Percentiles rank a stretch among this genome's conserved stretches.
Evolutionary conservation across 1,140 invertebrate genomes (phyloP).

Genomic region (Dendroctonus valens): DNA sequence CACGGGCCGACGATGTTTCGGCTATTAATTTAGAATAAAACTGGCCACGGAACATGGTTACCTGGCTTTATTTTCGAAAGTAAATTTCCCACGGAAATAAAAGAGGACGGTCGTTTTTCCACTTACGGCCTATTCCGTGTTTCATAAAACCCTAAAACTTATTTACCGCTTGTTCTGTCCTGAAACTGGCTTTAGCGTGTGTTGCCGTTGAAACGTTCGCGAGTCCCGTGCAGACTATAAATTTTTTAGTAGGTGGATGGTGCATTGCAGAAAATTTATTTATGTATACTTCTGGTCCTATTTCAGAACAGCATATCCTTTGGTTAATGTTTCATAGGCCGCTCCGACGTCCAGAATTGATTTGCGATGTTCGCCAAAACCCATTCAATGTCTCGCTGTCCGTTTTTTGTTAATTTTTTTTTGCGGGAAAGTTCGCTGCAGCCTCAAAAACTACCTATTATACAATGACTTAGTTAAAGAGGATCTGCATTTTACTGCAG

Average conservation of each 20-base stretch:
- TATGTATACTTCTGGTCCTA: slow-evolving; percentile 25
- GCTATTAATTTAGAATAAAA: too few relatives aligned
- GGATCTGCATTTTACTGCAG: too few relatives aligned
- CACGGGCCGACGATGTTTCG: too few relatives aligned
- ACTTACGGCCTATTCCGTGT: slow-evolving; percentile 12
- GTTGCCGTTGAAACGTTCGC: slow-evolving; percentile 21
- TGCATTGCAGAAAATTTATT: slow-evolving; percentile 37
- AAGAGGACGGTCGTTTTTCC: slow-evolving; percentile 11
- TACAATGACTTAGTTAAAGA: too few relatives aligned
- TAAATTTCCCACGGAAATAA: slow-evolving; percentile 1
- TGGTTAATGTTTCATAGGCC: slow-evolving; percentile 18
- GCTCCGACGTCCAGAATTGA: slow-evolving; percentile 14
- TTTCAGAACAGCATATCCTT: slow-evolving; percentile 22
- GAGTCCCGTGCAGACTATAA: slow-evolving; percentile 27
- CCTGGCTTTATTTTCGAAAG: too few relatives aligned
- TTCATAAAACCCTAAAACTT: slow-evolving; percentile 32
- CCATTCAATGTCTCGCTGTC: too few relatives aligned
- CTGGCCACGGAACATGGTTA: too few relatives aligned
- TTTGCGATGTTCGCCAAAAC: slow-evolving; percentile 5
- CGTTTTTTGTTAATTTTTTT: not conserved
- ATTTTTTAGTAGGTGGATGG: slow-evolving; percentile 34
- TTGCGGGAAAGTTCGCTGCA: not conserved
- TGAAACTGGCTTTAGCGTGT: slow-evolving; percentile 7
- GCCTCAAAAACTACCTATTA: too few relatives aligned
- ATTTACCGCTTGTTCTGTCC: slow-evolving; percentile 25